These are phyloP conservation scores for Heliopora coerulea DNA, from an alignment of 92 coral and sea anemone species.

Conservation along the genomic window DNA sequence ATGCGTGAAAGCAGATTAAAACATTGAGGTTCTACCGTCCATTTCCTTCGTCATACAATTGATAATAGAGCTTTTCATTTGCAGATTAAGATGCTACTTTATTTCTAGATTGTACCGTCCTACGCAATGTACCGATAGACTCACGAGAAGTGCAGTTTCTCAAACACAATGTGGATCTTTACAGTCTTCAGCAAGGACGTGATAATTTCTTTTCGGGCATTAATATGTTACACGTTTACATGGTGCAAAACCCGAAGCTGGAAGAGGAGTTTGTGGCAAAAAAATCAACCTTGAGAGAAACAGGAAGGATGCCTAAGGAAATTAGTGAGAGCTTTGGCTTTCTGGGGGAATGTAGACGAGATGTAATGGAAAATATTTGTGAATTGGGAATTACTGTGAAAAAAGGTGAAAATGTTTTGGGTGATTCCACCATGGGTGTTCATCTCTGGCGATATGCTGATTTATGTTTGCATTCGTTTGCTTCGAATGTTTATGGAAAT, in stretches of 20 bases:
- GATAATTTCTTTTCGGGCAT: neutral
- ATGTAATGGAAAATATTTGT: neutral
- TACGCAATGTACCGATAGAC: neutral
- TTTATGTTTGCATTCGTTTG: neutral
- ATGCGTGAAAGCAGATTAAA: too few relatives aligned
- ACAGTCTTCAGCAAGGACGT: neutral
- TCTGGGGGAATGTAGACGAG: neutral
- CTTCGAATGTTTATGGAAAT: neutral
- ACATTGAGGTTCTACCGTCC: too few relatives aligned
- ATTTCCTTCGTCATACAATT: too few relatives aligned
- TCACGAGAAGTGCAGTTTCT: neutral
- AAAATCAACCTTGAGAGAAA: neutral
- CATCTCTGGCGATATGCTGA: neutral
- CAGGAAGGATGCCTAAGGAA: neutral
- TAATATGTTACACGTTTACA: neutral
- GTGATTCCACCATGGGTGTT: slow-evolving; percentile 3
- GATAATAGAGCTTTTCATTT: too few relatives aligned
- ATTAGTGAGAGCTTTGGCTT: neutral
- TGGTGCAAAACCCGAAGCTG: slow-evolving; percentile 1
- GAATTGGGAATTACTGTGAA: neutral
- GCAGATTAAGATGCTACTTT: too few relatives aligned
- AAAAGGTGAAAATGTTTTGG: neutral
- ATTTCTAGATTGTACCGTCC: neutral
- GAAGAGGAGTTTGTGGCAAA: neutral
- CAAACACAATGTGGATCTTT: neutral